Evolutionary conservation across 1,140 invertebrate species (phyloP), one percentile per base, ranked within the genome.

Genomic region (Apolygus lucorum): DNA sequence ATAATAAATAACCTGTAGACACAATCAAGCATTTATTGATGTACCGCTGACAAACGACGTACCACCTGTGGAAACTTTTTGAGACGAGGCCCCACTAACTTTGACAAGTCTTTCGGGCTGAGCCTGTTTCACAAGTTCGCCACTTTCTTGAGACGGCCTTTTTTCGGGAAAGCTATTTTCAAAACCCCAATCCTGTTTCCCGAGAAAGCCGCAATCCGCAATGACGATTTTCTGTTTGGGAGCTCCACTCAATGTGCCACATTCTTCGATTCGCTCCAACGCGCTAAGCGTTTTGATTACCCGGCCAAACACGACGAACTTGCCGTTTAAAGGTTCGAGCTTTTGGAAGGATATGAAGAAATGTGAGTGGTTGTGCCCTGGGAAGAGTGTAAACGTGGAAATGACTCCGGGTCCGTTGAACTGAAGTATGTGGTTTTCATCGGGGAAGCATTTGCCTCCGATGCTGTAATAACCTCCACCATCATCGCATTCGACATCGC

Each of bases 361-460:
- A 34, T 71, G 66, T 2, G 54, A 71, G 14, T 29, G 49, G 24
- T 71, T 71, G 22, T 67, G 26, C 21, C 62, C 62, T n/a, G 66
- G 66, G 14, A 54, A 27, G 11, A 59, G 63, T 1, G 54, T 71
- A 26, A 64, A 71, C 1, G 70, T 29, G 52, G 65, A 52, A 17
- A 71, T 21, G 17, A 71, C 70, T 13, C 70, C 70, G 42, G 70
- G 70, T n/a, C 70, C 70, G 49, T 22, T 42, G 26, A 71, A 71
- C 29, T 64, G 29, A 17, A 71, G 67, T 1, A 52, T 0, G 14
- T 67, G 67, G 28, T 71, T 62, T 68, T 71, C 70, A 34, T 68
- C 28, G 13, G 70, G 17, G 28, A 71, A 67, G 28, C 52, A 29
- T 62, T 29, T 54, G 4, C 70, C 70, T 28, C 54, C 67, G 4